Base-by-base conservation (phyloP, 1,140 invertebrate genomes). In the Papilio polytes region DNA sequence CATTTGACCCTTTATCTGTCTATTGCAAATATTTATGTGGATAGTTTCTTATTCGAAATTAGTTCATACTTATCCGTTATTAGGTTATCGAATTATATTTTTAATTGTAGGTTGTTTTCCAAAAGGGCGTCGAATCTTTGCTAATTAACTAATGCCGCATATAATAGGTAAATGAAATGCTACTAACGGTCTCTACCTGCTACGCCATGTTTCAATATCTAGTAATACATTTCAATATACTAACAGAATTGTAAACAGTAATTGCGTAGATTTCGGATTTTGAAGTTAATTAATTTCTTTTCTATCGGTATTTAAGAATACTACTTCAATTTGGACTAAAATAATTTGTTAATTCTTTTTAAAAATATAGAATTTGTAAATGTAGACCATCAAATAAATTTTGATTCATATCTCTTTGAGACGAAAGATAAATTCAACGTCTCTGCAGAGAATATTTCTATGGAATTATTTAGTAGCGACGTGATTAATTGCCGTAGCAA, bases 401-500 rank as follows among this genome's bases (percentile, higher is more conserved):
- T 70, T 31, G 63, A 70, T 36, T 70, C 22, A 70, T 70, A 36
- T 31, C 59, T 63, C 63, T 70, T 70, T 70, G 63, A 70, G 63
- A 36, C 15, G 26, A 70, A 66, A 66, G 59, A 66, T 66, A 66
- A 70, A 70, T 70, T 70, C 63, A 70, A 70, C 63, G 26, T 70
- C 63, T 70, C 22, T 70, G 26, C 63, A 70, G 63, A 13, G 26
- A 36, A 70, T 70, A 70, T 56, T 56, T 56, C 53, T 56, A 20
- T 56, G 53, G 53, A 56, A 56, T 20, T 70, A 70, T 70, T 70
- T 70, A 70, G 63, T 31, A 70, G 63, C 22, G 26, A 70, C 63
- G 63, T 70, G 63, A 70, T 70, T 70, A 70, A 70, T 70, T 70
- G 63, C 63, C 63, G 63, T 31, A 31, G 63, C 63, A 70, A 70